These are phyloP conservation scores for Himalopsyche phryganea DNA, from an alignment of 1,140 invertebrate species.

Conservation along the genomic window DNA sequence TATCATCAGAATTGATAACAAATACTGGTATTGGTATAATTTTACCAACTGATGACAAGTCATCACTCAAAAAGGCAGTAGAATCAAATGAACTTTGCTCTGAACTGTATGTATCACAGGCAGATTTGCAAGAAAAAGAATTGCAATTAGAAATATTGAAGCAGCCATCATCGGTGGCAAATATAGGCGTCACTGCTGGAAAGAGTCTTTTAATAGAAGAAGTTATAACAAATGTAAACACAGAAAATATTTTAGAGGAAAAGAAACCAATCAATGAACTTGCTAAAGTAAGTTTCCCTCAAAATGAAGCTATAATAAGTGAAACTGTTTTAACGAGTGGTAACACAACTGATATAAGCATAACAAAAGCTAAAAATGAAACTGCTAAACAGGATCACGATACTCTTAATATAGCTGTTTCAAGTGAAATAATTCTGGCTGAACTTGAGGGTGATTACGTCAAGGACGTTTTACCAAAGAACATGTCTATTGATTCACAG, in stretches of 20 bases:
- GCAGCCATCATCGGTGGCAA: slow-evolving; percentile 35
- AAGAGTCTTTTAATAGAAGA: slow-evolving; percentile 43
- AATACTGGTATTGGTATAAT: slow-evolving; percentile 25
- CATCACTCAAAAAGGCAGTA: slow-evolving; percentile 16
- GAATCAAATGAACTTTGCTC: slow-evolving; percentile 11
- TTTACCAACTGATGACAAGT: slow-evolving; percentile 10
- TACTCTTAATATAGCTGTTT: slow-evolving; percentile 37
- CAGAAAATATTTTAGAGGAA: slow-evolving; percentile 35
- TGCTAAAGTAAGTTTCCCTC: slow-evolving; percentile 13
- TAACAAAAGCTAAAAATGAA: slow-evolving; percentile 36
- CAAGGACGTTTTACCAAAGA: slow-evolving; percentile 7
- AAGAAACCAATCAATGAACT: slow-evolving; percentile 23
- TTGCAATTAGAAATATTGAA: slow-evolving; percentile 36
- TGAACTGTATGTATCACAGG: slow-evolving; percentile 25
- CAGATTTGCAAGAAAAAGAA: slow-evolving; percentile 43
- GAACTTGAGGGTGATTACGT: slow-evolving; percentile 22
- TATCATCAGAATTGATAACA: slow-evolving; percentile 17
- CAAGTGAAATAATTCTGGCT: slow-evolving; percentile 21
- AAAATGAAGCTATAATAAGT: slow-evolving; percentile 24
- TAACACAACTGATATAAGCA: slow-evolving; percentile 15
- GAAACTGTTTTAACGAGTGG: slow-evolving; percentile 17
- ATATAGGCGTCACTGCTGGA: slow-evolving; percentile 40
- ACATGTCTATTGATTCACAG: slow-evolving; percentile 6
- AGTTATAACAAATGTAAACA: slow-evolving; percentile 34
- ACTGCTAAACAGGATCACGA: slow-evolving; percentile 40